phyloP scores from a whole-genome alignment of 2,113 vertebrate genomes.

The Anoplopoma fimbria region DNA sequence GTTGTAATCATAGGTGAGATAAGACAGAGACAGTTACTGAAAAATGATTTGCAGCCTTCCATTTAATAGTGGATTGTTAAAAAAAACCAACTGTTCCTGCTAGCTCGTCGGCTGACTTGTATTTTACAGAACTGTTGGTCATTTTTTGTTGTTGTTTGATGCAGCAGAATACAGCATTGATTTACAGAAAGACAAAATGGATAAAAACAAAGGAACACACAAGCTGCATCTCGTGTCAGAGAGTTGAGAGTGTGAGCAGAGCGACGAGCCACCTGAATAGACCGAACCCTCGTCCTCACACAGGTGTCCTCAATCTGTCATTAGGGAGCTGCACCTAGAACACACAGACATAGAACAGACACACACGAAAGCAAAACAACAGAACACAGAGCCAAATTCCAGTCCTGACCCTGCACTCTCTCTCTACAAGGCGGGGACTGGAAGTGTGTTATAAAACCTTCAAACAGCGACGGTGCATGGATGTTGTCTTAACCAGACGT shows the following conservation, averaged over 20 bases:
- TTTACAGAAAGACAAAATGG: background rate
- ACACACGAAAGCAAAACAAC: too few relatives aligned
- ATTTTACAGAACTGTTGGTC: background rate
- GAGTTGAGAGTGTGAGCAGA: background rate
- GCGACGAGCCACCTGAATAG: too few relatives aligned
- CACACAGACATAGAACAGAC: too few relatives aligned
- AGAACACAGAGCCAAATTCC: too few relatives aligned
- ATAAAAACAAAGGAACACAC: background rate
- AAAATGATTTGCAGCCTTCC: conserved; percentile 30
- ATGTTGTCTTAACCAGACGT: background rate
- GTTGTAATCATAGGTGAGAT: conserved; percentile 45
- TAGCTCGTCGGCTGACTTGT: conserved; percentile 7
- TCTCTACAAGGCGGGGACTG: background rate
- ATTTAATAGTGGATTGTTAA: conserved; percentile 32
- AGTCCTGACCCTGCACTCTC: too few relatives aligned
- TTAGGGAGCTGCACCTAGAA: background rate
- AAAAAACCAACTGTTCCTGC: conserved; percentile 31
- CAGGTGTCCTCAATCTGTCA: background rate
- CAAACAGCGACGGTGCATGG: background rate
- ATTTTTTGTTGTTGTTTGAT: background rate
- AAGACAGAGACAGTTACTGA: conserved; percentile 37
- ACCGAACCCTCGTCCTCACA: background rate
- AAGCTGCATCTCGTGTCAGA: too few relatives aligned
- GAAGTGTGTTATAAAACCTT: background rate
- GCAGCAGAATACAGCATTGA: background rate